Base-by-base conservation (phyloP, 2,113 vertebrate species). In the Barbus barbus region DNA sequence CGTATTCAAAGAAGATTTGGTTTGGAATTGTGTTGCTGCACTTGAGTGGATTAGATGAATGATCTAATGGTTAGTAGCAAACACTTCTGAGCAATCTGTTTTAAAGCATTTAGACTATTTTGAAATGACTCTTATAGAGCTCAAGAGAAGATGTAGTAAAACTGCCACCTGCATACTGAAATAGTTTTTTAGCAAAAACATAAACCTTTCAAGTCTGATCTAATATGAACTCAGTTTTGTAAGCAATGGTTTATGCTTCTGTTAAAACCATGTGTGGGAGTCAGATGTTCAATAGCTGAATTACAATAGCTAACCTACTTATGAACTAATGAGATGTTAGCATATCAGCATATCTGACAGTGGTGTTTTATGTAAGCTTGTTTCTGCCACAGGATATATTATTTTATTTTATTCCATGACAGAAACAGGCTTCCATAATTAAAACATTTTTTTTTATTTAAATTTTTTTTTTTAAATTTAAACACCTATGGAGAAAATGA, bases 11-110 rank as follows among this genome's bases (percentile, higher is more conserved):
- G 1, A 5, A 51, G 73, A 51, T 48, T 31, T 6, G 53, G 31
- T 60, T 78, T 78, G 53, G 20, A 60, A 4, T 4, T 38, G 75
- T 60, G 51, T 36, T 58, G 75, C 51, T 78, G 31, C 5, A 36
- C 31, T 58, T 5, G 31, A 11, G 48, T 36, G 74, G 5, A 38
- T 78, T 38, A 38, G 53, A 78, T 60, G 53, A 78, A 58, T 58
- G 75, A 78, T 58, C 74, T 56, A 9, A 56, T 36, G 20, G 51
- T 26, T 38, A 78, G 48, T 76, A 38, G n/a, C 38, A 73, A 72
- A 44, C 69, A 41, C 38, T 36, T 38, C 9, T 5, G 65, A 33
- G 18, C 9, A 22, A 72, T 3, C 9, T 44, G 11, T 41, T 24
- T 72, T 41, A 13, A 72, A 14, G 22, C 20, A 9, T 38, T 33